Conservation (phyloP, 2,888 invertebrate species). For the Deilephila porcellus region DNA sequence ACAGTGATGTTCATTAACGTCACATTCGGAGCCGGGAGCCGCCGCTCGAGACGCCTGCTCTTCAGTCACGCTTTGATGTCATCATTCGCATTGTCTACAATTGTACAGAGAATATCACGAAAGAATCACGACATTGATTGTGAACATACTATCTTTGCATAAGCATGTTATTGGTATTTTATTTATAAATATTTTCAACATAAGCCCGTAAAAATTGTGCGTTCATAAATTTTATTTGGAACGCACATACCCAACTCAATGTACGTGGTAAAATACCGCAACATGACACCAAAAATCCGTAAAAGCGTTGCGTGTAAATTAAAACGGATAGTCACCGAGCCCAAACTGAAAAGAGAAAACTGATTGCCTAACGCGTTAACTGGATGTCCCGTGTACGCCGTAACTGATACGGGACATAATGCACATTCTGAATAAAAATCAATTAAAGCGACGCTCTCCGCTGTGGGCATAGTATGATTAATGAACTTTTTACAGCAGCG, state of each 20-base stretch:
- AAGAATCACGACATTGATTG: conserved; percentile 37
- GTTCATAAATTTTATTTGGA: background rate
- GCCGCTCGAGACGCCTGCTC: background rate
- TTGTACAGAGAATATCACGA: conserved; percentile 31
- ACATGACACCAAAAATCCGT: background rate
- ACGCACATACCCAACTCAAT: background rate
- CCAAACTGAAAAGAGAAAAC: background rate
- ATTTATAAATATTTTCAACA: too few species aligned
- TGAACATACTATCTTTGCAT: background rate
- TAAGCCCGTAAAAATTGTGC: too few species aligned
- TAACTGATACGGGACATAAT: conserved; percentile 36
- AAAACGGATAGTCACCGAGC: background rate
- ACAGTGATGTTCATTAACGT: conserved; percentile 45
- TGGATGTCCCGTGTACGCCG: background rate
- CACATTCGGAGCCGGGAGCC: conserved; percentile 37
- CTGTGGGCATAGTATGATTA: conserved; percentile 55
- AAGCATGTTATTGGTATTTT: background rate
- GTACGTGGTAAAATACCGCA: background rate
- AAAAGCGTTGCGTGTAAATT: conserved; percentile 3
- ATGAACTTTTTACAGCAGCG: conserved; percentile 62
- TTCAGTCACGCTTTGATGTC: conserved; percentile 42
- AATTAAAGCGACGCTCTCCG: conserved; percentile 53
- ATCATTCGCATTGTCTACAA: conserved; percentile 2
- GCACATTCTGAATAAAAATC: conserved; percentile 56
- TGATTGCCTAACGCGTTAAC: conserved; percentile 7